Base-by-base conservation (phyloP, 1,140 invertebrate genomes). In the Aphis gossypii region DNA sequence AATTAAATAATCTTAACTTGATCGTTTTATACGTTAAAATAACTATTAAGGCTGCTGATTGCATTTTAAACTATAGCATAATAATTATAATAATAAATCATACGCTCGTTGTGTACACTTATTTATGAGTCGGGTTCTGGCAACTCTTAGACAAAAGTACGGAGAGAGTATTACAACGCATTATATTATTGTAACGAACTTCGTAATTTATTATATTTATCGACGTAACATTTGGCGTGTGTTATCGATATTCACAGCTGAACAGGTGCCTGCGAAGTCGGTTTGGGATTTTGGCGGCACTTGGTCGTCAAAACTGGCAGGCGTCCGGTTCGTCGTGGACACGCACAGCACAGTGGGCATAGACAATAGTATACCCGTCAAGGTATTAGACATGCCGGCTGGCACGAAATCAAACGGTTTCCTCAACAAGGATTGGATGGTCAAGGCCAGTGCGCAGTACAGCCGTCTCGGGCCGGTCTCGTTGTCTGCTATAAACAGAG, bases 271-370 rank as follows among this genome's bases (percentile, higher is more conserved):
- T 1, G n/a, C 35, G 86, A 48, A 30, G 48, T 89, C 87, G 7
- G 48, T 23, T 92, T 92, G 90, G 90, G 60, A 82, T 76, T 38
- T 92, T 48, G 68, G 90, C 18, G 90, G 90, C 44, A 92, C 38
- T n/a, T 92, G 90, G 90, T 82, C 90, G n/a, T 92, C 90, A 9
- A 18, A 92, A 48, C 44, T 44, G 18, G 90, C 90, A 21, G 90
- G 90, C 20, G 90, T 92, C 35, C 68, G 90, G 25, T 92, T 92
- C 68, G 90, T 83, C 25, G n/a, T 92, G 21, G 30, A 92, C 44
- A 6, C 68, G 9, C 90, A 38, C 41, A 46, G 44, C n/a, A 92
- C 90, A 20, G 68, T 92, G 30, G 90, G 90, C 90, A n/a, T 92
- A n/a, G 90, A 92, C 60, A 82, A 82, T 9, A 92, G 35, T 21